Evolutionary conservation across 35 echinoderm and acorn worm species (phyloP), one percentile per base, ranked within the genome.

Genomic region (Diadema setosum): DNA sequence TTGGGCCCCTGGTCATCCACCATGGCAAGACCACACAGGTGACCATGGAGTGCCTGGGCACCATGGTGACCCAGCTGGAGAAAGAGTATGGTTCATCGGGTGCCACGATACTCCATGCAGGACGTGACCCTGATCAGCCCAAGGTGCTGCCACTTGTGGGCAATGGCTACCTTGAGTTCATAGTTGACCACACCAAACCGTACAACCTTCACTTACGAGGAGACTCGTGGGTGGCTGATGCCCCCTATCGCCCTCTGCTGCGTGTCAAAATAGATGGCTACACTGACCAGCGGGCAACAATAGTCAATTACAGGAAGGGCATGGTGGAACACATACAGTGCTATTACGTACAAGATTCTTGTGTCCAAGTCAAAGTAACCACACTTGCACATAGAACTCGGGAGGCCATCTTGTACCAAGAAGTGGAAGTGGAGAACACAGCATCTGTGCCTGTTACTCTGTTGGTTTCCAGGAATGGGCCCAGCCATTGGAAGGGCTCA

Each of bases 401-500:
- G 65, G 87, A 87, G 6, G 81, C 84, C 17, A 60, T 97, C 3
- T 84, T 97, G 40, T 76, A 90, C 56, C 91, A 97, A 52, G 86
- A 93, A 21, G 81, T 97, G 25, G 82, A 84, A 11, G 80, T 97
- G 21, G 95, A 97, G 42, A 97, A 97, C 83, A 76, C 89, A 80
- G 85, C 95, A 43, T 80, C 83, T 26, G 32, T 70, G 9, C 91
- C 95, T 15, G 84, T 97, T 14, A 93, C 87, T 6, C 49, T 97
- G 31, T 45, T 83, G 45, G 50, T 91, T 35, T 41, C 60, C 5
- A 84, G 91, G 40, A 93, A 86, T 84, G 95, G 89, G 17, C 84
- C 91, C 3, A 76, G 70, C 52, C 82, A 93, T 63, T 97, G 95
- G 95, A 97, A 97, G 45, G 95, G 89, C 14, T 93, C 95, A 1